Base-by-base conservation (phyloP, 2,113 vertebrate genomes). In the Menura novaehollandiae region DNA sequence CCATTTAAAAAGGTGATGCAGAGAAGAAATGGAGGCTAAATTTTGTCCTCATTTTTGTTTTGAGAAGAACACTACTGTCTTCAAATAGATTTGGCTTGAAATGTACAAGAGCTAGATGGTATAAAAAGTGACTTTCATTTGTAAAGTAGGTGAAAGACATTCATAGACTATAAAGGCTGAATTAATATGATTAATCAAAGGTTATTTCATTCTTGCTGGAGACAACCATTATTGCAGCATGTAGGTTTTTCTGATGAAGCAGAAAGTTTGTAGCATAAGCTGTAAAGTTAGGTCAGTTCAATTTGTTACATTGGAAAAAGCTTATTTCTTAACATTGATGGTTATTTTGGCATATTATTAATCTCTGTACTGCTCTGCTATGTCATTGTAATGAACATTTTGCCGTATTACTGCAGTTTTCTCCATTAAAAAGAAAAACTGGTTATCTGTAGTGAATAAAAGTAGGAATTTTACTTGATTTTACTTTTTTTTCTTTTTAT, bases 401-500 rank as follows among this genome's bases (percentile, higher is more conserved):
- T 79, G 15, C 66, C 66, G 30, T 43, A 28, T 52, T 68, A 69
- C 69, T 92, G 62, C 46, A 74, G 27, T 81, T 95, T 64, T 80
- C 74, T 89, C 32, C 11, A 89, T 91, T 85, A 56, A 32, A 94
- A 95, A 94, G 58, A 75, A 92, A 89, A 93, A 4, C 26, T 81
- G 46, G 7, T 90, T 87, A 72, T 86, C 47, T 60, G 53, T 85
- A 82, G 46, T 58, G 19, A 64, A 55, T 59, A 6, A 66, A 89
- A 87, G 28, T 84, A 77, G 72, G 51, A 88, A 46, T 76, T 33
- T 63, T 86, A 67, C 86, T 94, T 88, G 85, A 71, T 90, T 95
- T 96, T 96, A 89, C 94, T 97, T 96, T 88, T 94, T 97, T 94
- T 97, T 86, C 66, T 83, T 84, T 95, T 97, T 98, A 52, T 97